Evolutionary conservation across 2,888 invertebrate species (phyloP).

Genomic region (Ophioninae sp.): DNA sequence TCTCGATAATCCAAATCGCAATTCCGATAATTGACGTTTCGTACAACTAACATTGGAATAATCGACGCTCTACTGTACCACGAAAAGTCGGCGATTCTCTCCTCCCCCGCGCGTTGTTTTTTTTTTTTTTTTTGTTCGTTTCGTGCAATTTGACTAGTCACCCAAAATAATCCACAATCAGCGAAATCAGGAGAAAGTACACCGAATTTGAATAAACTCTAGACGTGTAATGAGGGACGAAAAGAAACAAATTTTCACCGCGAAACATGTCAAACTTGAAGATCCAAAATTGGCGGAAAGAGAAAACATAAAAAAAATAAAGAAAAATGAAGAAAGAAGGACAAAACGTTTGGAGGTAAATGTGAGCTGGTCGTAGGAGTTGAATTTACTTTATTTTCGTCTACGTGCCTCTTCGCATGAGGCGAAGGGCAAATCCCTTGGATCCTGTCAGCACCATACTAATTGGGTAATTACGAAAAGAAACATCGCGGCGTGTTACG

Average conservation of each 20-base stretch:
- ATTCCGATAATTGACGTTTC: no score
- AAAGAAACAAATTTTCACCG: not conserved
- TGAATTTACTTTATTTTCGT: slow-evolving; percentile 2
- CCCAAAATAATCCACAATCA: not conserved
- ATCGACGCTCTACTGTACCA: no score
- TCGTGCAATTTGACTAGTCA: not conserved
- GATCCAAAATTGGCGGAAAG: not conserved
- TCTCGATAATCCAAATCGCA: no score
- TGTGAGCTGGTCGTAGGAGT: not conserved
- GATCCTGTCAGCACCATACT: slow-evolving; percentile 5
- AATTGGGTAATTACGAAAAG: slow-evolving; percentile 45
- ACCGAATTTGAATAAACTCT: not conserved
- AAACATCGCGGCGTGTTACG: slow-evolving; percentile 32
- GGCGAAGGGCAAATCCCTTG: slow-evolving; percentile 1
- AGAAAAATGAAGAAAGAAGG: not conserved
- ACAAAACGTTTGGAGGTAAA: not conserved
- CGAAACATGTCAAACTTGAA: not conserved
- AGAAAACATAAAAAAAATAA: not conserved
- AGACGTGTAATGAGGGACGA: not conserved
- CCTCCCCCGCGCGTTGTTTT: no score
- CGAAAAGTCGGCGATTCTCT: no score
- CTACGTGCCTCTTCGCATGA: not conserved
- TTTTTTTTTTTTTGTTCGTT: not conserved
- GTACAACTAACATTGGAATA: no score
- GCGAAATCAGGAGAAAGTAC: not conserved